phyloP scores from a whole-genome alignment of 2,888 invertebrate species.

The Agrilus mali region DNA sequence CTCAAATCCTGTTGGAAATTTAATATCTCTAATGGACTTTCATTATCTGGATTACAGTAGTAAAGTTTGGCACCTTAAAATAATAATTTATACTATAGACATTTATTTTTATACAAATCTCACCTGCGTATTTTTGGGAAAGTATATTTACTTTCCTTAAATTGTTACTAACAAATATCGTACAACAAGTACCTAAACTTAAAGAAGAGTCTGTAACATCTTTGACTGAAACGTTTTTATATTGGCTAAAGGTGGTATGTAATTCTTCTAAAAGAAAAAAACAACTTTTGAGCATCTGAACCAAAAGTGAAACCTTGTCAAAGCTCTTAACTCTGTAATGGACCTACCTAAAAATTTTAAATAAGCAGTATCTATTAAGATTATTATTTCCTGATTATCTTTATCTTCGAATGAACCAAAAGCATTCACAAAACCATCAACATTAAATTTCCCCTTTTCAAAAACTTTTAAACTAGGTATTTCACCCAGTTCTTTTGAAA shows the following conservation, averaged over 20 bases:
- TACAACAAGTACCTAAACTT: conserved; percentile 1
- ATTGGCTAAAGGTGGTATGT: too few species aligned
- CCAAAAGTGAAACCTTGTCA: background rate
- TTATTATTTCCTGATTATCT: conserved; percentile 33
- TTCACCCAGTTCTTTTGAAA: conserved; percentile 53
- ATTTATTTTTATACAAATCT: background rate
- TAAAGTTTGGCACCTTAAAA: conserved; percentile 44
- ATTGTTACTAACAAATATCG: conserved; percentile 41
- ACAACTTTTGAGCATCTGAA: too few species aligned
- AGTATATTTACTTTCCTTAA: conserved; percentile 28
- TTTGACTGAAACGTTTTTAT: too few species aligned
- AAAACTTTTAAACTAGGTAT: conserved; percentile 68
- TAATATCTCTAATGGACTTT: conserved; percentile 24
- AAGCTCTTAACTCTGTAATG: too few species aligned
- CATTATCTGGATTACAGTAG: conserved; percentile 38
- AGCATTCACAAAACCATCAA: conserved; percentile 29
- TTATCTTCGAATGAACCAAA: conserved; percentile 28
- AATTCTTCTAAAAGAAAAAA: too few species aligned
- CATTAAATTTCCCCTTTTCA: conserved; percentile 46
- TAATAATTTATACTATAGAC: conserved; percentile 11
- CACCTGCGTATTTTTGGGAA: conserved; percentile 1
- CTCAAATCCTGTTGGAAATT: conserved; percentile 34
- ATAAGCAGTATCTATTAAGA: conserved; percentile 58
- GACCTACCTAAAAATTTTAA: conserved; percentile 45
- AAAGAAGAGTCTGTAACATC: background rate